phyloP scores from a whole-genome alignment of 2,888 invertebrate species.

The Mycalesis mineus region DNA sequence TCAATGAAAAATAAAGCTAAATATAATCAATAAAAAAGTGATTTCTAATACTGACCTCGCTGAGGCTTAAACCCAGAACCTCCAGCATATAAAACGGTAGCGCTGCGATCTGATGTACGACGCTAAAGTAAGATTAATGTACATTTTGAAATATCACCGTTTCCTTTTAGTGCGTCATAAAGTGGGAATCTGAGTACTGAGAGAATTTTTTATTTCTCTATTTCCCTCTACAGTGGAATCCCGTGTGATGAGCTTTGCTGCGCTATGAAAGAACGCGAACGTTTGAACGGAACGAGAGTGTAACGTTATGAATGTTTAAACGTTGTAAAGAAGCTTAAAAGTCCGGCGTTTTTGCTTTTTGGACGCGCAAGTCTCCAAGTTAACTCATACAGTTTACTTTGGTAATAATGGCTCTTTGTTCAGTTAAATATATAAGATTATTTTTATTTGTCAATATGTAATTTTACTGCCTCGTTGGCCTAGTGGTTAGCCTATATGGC shows the following conservation, averaged over 20 bases:
- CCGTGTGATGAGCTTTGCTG: constrained; percentile 7
- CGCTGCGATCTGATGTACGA: neutral
- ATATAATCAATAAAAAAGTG: no score
- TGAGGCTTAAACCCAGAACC: neutral
- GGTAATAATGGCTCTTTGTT: no score
- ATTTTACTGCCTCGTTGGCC: no score
- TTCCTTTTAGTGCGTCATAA: constrained; percentile 23
- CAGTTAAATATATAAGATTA: no score
- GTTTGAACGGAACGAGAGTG: neutral
- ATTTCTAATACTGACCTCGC: no score
- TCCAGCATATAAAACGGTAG: neutral
- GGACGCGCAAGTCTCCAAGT: no score
- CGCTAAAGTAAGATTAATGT: constrained; percentile 28
- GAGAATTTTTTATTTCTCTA: constrained; percentile 16
- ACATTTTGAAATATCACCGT: constrained; percentile 30
- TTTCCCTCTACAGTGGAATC: neutral
- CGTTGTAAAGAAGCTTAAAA: neutral
- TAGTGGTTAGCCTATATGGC: no score
- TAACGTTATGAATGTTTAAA: neutral
- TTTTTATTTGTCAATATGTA: no score
- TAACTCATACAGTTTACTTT: no score
- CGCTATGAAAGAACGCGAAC: neutral
- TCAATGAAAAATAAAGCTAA: no score
- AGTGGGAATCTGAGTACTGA: constrained; percentile 7
- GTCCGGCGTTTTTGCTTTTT: neutral